A percentile compares a stretch with the other conserved stretches of the same genome.
Evolutionary conservation across 2,888 invertebrate species (phyloP).

Genomic region (Campopleginae sp.): DNA sequence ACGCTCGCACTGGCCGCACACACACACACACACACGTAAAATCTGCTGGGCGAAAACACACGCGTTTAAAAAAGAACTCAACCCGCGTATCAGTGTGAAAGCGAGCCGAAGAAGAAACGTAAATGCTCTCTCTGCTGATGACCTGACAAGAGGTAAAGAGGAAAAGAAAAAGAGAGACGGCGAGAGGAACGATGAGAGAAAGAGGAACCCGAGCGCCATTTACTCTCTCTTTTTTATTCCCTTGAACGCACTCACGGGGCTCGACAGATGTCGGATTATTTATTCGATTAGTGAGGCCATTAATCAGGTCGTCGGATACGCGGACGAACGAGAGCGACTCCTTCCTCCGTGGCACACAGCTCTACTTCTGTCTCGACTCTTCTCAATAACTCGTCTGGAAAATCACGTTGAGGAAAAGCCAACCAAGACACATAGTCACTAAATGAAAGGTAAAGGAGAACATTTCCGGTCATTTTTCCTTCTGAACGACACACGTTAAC

Average conservation of each 20-base stretch:
- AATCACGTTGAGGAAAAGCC: conserved; percentile 53
- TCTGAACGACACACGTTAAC: neutral
- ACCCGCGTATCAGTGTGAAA: conserved; percentile 58
- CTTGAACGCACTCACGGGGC: conserved; percentile 75
- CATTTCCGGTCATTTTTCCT: neutral
- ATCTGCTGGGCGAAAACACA: neutral
- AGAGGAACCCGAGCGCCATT: conserved; percentile 8
- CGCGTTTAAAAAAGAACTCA: conserved; percentile 35
- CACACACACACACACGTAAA: neutral
- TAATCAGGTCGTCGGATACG: conserved; percentile 74
- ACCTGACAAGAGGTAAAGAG: conserved; percentile 14
- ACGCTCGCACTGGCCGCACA: neutral
- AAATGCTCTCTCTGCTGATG: conserved; percentile 51
- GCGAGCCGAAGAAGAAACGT: conserved; percentile 56
- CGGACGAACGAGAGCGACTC: conserved; percentile 43
- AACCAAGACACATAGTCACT: conserved; percentile 26
- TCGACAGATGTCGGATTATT: conserved; percentile 81
- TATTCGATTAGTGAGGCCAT: conserved; percentile 79
- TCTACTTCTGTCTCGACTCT: conserved; percentile 31
- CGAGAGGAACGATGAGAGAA: conserved; percentile 13
- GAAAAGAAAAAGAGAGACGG: conserved; percentile 11
- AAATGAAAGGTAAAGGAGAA: conserved; percentile 4
- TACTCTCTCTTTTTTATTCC: conserved; percentile 57
- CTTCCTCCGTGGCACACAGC: conserved; percentile 48
- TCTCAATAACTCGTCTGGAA: conserved; percentile 60